Percentiles rank a stretch among this genome's conserved stretches.
These are phyloP conservation scores for Ornithoptera alexandrae DNA, from an alignment of 2,888 invertebrate genomes.

Conservation along the genomic window DNA sequence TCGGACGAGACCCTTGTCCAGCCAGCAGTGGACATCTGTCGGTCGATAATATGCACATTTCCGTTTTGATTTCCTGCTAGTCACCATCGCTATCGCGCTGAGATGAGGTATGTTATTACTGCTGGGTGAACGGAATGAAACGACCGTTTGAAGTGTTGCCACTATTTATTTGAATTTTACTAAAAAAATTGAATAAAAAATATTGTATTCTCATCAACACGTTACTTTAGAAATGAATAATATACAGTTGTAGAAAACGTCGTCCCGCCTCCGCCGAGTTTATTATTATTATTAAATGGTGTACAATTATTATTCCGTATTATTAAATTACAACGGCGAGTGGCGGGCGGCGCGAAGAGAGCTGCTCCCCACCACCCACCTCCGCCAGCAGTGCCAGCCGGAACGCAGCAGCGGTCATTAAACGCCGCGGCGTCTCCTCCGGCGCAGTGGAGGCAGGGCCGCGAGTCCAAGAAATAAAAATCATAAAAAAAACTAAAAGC, in stretches of 20 bases:
- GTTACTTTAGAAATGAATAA: slow-evolving; percentile 76
- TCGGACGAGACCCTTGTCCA: too few species aligned
- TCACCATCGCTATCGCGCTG: too few species aligned
- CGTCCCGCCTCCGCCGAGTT: slow-evolving; percentile 44
- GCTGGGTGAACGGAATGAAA: slow-evolving; percentile 39
- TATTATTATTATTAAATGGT: slow-evolving; percentile 39
- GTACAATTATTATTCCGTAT: slow-evolving; percentile 32
- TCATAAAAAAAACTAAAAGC: slow-evolving; percentile 2
- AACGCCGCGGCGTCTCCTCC: not conserved
- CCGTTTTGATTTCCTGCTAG: too few species aligned
- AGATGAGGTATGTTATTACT: too few species aligned
- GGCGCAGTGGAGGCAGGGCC: not conserved
- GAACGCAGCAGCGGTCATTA: slow-evolving; percentile 11
- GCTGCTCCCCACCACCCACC: slow-evolving; percentile 3
- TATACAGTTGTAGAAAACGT: slow-evolving; percentile 74
- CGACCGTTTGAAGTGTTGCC: slow-evolving; percentile 60
- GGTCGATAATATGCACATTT: too few species aligned
- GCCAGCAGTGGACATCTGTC: too few species aligned
- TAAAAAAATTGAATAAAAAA: slow-evolving; percentile 81
- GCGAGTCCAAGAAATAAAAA: slow-evolving; percentile 1
- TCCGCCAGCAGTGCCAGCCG: not conserved
- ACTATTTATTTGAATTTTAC: slow-evolving; percentile 77
- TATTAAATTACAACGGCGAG: slow-evolving; percentile 36
- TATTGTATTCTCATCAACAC: slow-evolving; percentile 77
- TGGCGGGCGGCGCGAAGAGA: slow-evolving; percentile 15